phyloP scores from a whole-genome alignment of 1,140 invertebrate genomes.

The Cydia pomonella region DNA sequence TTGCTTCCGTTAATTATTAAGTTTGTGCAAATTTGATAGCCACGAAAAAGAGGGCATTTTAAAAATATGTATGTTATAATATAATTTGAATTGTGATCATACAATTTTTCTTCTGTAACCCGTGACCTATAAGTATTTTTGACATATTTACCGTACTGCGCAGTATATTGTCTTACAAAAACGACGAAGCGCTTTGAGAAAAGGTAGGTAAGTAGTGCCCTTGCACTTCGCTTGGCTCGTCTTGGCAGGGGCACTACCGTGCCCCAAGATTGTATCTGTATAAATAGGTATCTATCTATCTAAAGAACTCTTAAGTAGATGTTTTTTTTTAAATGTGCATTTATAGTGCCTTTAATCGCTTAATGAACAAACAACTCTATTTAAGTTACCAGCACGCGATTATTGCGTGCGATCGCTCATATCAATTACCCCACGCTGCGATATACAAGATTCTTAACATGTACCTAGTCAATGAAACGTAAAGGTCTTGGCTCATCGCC shows the following conservation, averaged over 20 bases:
- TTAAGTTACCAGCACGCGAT: background rate
- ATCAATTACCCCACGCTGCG: background rate
- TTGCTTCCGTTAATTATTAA: background rate
- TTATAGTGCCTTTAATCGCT: background rate
- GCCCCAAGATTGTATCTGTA: no score
- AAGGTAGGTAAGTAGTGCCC: no score
- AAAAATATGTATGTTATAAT: background rate
- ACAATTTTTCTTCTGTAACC: background rate
- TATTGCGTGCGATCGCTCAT: background rate
- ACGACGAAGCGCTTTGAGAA: no score
- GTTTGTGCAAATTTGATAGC: background rate
- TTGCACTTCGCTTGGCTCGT: no score
- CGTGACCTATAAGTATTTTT: no score
- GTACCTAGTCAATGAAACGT: conserved; percentile 6
- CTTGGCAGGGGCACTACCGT: no score
- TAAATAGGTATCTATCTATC: no score
- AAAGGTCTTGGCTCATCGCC: conserved; percentile 4
- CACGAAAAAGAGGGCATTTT: background rate
- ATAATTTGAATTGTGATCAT: background rate
- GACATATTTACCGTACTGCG: no score
- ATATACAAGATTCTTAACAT: background rate
- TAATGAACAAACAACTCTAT: background rate
- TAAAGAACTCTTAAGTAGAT: no score
- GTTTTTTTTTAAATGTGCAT: no score
- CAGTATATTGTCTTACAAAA: no score